Percentiles rank a stretch among this genome's conserved stretches.
Conservation (phyloP, 2,797 vertebrate genomes). For the Poecilia wingei region DNA sequence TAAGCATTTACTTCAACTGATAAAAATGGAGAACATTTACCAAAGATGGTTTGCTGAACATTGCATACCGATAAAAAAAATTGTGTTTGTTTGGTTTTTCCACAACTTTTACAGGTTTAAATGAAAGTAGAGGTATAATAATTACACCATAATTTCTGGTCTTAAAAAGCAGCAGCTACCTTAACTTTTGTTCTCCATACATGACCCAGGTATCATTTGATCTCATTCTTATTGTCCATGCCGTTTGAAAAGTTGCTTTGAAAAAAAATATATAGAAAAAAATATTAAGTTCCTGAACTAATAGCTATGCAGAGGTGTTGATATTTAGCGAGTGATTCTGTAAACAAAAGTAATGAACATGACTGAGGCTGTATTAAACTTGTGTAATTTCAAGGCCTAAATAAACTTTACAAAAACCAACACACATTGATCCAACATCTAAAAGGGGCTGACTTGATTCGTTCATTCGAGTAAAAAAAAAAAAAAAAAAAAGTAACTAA, state of each 20-base stretch:
- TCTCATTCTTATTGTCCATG: not conserved
- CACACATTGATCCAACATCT: not conserved
- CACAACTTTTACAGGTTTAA: not conserved
- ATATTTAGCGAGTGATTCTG: not conserved
- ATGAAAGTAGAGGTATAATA: not conserved
- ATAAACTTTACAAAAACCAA: conserved; percentile 7
- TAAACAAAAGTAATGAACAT: not conserved
- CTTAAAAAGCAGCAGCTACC: not conserved
- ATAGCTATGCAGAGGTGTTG: not conserved
- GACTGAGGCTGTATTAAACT: not conserved
- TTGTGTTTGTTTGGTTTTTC: not conserved
- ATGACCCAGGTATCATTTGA: not conserved
- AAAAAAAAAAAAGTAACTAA: not conserved
- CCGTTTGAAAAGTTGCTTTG: not conserved
- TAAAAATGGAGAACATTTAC: not conserved
- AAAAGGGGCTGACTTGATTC: conserved; percentile 3
- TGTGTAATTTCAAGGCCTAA: not conserved
- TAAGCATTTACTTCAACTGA: not conserved
- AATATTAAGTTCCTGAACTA: too few relatives aligned
- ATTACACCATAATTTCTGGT: not conserved
- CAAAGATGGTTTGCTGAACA: not conserved
- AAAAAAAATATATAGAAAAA: not conserved
- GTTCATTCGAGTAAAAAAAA: not conserved
- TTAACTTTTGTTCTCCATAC: not conserved
- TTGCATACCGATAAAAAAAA: not conserved